phyloP scores from a whole-genome alignment of 2,888 invertebrate species.

The Philhelius pedissequus region DNA sequence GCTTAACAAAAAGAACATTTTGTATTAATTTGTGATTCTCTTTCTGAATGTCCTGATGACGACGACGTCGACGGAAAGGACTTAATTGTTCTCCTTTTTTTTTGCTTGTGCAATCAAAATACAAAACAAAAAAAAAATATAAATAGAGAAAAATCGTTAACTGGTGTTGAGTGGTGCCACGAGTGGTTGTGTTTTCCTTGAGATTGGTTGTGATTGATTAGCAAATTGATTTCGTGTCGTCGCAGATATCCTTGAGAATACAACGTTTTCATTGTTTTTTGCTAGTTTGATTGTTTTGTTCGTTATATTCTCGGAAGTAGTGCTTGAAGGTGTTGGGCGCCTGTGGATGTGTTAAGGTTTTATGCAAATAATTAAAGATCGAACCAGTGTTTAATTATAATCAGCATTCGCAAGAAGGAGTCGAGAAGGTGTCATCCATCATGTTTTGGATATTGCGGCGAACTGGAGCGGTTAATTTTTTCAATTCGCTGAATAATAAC shows the following conservation, averaged over 20 bases:
- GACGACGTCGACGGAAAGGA: too few species aligned
- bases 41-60: slow-evolving; percentile 17
- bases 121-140: not conserved
- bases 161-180: slow-evolving; percentile 21
- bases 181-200: slow-evolving; percentile 1
- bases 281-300: not conserved
- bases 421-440: not conserved
- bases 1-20: not conserved
- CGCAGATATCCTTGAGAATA: slow-evolving; percentile 28
- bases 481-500: slow-evolving; percentile 75
- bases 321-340: too few species aligned
- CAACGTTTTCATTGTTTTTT: not conserved
- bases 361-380: not conserved
- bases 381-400: too few species aligned
- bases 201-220: slow-evolving; percentile 36
- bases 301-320: not conserved
- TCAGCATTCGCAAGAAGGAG: not conserved
- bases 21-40: not conserved
- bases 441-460: slow-evolving; percentile 76
- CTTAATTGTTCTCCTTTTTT: not conserved
- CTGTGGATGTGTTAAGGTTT: not conserved
- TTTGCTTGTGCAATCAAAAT: not conserved
- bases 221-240: slow-evolving; percentile 55
- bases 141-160: slow-evolving; percentile 5
- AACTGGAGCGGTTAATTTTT: slow-evolving; percentile 75